These are phyloP conservation scores for Zaprionus taronus DNA, from an alignment of 1,140 invertebrate genomes.

Conservation along the genomic window DNA sequence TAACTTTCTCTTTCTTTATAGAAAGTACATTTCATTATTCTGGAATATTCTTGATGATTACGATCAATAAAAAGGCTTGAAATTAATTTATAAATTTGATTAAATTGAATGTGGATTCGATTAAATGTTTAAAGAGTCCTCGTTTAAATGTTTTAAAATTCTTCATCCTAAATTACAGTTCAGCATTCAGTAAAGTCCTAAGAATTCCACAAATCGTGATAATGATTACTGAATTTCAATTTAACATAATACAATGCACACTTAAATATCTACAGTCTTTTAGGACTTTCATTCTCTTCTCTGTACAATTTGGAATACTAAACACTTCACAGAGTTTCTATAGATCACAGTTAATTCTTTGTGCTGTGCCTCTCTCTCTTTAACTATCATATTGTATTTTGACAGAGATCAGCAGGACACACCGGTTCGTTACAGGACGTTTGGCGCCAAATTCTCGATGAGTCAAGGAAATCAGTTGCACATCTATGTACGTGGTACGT, in stretches of 20 bases:
- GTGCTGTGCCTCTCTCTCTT: neutral
- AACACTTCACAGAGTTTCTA: neutral
- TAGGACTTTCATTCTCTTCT: neutral
- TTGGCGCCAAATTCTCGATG: conserved; percentile 45
- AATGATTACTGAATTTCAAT: too few species aligned
- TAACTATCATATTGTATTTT: neutral
- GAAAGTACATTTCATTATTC: too few species aligned
- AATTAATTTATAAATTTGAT: rapidly evolving
- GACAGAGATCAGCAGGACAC: conserved; percentile 44
- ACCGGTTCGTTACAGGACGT: conserved; percentile 46
- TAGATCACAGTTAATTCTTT: neutral
- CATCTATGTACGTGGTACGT: conserved; percentile 45
- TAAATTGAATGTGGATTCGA: too few species aligned
- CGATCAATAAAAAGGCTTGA: too few species aligned
- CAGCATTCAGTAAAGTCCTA: too few species aligned
- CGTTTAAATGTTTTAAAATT: too few species aligned
- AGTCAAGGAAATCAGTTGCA: conserved; percentile 28
- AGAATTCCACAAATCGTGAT: too few species aligned
- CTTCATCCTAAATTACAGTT: neutral
- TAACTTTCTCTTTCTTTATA: neutral
- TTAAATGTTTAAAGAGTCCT: too few species aligned
- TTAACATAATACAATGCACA: neutral
- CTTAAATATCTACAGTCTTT: neutral
- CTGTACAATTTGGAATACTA: neutral
- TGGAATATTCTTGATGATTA: too few species aligned